Conservation (phyloP, 2,113 vertebrate genomes). For the Forbesichthys papilliferus region DNA sequence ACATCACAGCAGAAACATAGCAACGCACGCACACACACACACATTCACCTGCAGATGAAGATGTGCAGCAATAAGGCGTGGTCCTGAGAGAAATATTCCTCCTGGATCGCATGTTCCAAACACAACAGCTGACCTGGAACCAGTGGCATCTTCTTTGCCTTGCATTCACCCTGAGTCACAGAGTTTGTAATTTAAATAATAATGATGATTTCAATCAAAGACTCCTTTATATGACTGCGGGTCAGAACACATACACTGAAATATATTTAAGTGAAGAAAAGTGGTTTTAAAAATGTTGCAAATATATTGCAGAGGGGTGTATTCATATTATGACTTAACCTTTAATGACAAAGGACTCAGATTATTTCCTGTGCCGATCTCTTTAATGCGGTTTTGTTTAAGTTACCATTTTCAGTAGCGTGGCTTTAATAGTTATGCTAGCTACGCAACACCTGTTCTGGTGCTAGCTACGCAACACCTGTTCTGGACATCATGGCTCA, state of each 20-base stretch:
- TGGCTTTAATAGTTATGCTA: too few species aligned
- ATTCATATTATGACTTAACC: too few species aligned
- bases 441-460: too few species aligned
- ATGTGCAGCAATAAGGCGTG: slow-evolving; percentile 81
- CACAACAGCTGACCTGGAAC: slow-evolving; percentile 87
- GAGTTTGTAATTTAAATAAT: too few species aligned
- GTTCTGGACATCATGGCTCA: too few species aligned
- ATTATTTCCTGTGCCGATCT: too few species aligned
- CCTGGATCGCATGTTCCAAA: slow-evolving; percentile 88
- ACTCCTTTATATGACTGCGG: not conserved
- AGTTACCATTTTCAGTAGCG: not conserved
- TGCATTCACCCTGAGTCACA: slow-evolving; percentile 86
- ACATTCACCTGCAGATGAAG: slow-evolving; percentile 85
- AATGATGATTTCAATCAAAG: not conserved
- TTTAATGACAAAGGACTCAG: too few species aligned
- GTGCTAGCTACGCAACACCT: too few species aligned
- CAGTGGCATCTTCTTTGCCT: slow-evolving; percentile 79
- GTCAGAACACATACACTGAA: not conserved
- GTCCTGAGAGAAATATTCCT: slow-evolving; percentile 88
- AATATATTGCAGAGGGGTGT: too few species aligned
- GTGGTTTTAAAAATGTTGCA: not conserved
- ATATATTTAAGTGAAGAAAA: too few species aligned
- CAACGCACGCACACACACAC: too few species aligned
- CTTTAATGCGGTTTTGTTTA: not conserved
- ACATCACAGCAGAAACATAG: not conserved